Evolutionary conservation across 2,797 vertebrate genomes (phyloP), one percentile per base, ranked within the genome.

Genomic region (Takifugu rubripes): DNA sequence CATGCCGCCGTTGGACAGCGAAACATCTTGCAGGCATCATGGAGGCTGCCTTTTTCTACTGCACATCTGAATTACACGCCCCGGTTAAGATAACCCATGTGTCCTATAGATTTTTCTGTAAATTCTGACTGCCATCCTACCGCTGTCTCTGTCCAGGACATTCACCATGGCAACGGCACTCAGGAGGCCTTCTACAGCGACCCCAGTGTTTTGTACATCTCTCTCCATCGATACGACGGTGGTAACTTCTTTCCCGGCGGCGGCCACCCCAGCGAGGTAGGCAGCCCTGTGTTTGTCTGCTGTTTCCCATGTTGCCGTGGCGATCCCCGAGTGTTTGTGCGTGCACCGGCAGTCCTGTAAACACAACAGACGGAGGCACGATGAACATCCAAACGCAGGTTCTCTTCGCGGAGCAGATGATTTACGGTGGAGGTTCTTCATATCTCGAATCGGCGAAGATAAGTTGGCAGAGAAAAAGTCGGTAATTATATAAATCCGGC

Each of bases 181-280:
- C 95, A 98, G 85, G 90, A 94, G 27, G 91, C 93, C 31, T 98
- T 98, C 87, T 97, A 95, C 76, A 75, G 86, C 3, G 94, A 98
- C 79, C 93, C 94, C 0, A 92, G 85, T 0, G 92, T 98, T 45
- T 90, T 98, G 25, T 96, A 95, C 85, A 93, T 98, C 79, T 98
- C 96, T 25, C 78, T 98, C 45, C 96, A 98, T 84, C 93, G 94
- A 54, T 93, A 92, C 6, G 94, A 97, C 0, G 64, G 92, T 0
- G 92, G 92, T 57, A 93, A 91, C 70, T 95, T 94, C 83, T 95
- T 94, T 70, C 92, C 94, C 0, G 93, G 94, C 40, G 94, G 94
- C 0, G 95, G 96, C 63, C 89, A 93, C 5, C 93, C 93, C 0
- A 89, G 85, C 0, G 95, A 97, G 93, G 95, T 96, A 61, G 62